phyloP scores from a whole-genome alignment of 2,888 invertebrate genomes.

The Phalera bucephala region DNA sequence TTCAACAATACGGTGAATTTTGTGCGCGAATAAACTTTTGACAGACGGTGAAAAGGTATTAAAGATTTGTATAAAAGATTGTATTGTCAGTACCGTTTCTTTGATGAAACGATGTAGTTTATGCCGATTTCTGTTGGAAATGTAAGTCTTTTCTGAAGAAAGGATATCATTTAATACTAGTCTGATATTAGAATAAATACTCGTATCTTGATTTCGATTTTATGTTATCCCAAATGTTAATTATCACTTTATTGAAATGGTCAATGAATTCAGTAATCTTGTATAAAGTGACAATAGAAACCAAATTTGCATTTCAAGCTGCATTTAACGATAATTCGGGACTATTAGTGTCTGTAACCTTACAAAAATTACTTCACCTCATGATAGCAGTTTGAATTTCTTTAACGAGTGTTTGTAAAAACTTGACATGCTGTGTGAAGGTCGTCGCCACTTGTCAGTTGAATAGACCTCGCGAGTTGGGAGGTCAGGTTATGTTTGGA shows the following conservation, averaged over 20 bases:
- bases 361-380: not conserved
- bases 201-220: no score
- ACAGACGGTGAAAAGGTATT: no score
- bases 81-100: no score
- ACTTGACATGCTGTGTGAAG: slow-evolving; percentile 20
- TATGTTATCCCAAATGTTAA: no score
- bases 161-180: no score
- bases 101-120: no score
- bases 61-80: no score
- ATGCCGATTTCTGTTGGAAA: no score
- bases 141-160: no score
- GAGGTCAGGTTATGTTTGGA: slow-evolving; percentile 36
- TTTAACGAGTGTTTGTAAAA: slow-evolving; percentile 5
- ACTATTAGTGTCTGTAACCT: not conserved
- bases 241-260: no score
- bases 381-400: not conserved
- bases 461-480: slow-evolving; percentile 14
- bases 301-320: not conserved
- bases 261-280: no score
- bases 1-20: slow-evolving; percentile 5
- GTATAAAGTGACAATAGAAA: not conserved
- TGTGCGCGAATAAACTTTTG: not conserved
- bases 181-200: no score
- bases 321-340: not conserved
- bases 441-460: slow-evolving; percentile 32